Evolutionary conservation across 2,113 vertebrate species (phyloP), one percentile per base, ranked within the genome.

Genomic region (Nestor notabilis): DNA sequence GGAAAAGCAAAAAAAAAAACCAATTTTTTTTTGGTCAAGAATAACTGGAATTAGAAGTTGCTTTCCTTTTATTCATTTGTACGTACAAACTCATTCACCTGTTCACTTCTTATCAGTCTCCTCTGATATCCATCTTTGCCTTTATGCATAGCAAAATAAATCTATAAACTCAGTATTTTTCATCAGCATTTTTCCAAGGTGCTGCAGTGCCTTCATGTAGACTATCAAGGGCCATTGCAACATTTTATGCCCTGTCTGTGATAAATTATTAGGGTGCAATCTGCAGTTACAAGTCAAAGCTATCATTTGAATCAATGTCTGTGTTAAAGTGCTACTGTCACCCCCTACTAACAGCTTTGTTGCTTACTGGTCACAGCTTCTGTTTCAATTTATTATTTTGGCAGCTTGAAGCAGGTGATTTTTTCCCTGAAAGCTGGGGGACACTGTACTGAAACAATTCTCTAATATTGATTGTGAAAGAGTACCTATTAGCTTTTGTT

Each of bases 271-370:
- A 81, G 75, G 81, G 78, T 88, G 44, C 39, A 89, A 60, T 79
- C 29, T 84, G 53, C 68, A 65, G 74, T 76, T 85, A 56, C 74
- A 72, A 91, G 74, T n/a, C 93, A 91, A 87, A 93, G 81, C 75
- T 86, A 95, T 93, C 41, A 94, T 95, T 96, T 96, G 88, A 95
- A 93, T 87, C 92, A 88, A 87, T 80, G 79, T 68, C 75, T 93
- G 46, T 77, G 60, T 77, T 83, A 87, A 95, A 96, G 47, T 91
- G 82, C 17, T 78, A 2, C 50, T 94, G 86, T 61, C 81, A 94
- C 21, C 63, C 60, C 28, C 31, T 55, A 10, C 83, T 91, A 91
- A 90, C 56, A 92, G 60, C 60, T 92, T 58, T 72, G 89, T 44
- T 75, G 70, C 58, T 90, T 33, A 66, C 61, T 71, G 44, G 33